Evolutionary conservation across 2,888 invertebrate species (phyloP).

Genomic region (Spilarctia lutea): DNA sequence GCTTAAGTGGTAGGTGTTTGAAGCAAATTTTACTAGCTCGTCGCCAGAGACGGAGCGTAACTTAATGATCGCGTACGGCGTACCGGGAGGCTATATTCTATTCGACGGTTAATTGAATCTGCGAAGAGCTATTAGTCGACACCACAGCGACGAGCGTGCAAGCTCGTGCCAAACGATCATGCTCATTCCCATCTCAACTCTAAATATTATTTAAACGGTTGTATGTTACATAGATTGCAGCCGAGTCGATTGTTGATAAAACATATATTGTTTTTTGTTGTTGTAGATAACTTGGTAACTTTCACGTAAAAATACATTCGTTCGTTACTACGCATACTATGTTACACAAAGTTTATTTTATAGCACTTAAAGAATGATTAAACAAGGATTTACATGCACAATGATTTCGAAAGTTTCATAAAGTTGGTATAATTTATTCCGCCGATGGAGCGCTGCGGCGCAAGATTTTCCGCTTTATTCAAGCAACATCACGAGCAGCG

Average conservation of each 20-base stretch:
- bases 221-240: constrained; percentile 64
- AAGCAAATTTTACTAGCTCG: constrained; percentile 67
- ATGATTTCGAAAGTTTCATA: constrained; percentile 63
- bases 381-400: constrained; percentile 49
- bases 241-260: constrained; percentile 59
- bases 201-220: constrained; percentile 70
- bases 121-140: constrained; percentile 83
- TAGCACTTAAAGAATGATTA: constrained; percentile 37
- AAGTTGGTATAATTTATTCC: constrained; percentile 78
- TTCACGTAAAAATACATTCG: background rate
- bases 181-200: constrained; percentile 67
- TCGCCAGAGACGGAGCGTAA: constrained; percentile 72
- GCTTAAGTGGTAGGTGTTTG: constrained; percentile 64
- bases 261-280: constrained; percentile 59
- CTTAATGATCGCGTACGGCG: constrained; percentile 81
- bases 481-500: constrained; percentile 76
- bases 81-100: constrained; percentile 79
- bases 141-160: constrained; percentile 72
- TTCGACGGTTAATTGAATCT: constrained; percentile 84
- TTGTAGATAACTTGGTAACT: constrained; percentile 28
- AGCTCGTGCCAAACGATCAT: constrained; percentile 75
- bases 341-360: constrained; percentile 23
- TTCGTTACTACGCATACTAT: background rate
- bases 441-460: constrained; percentile 63
- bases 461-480: constrained; percentile 82